Conservation (phyloP, 1,140 invertebrate species). For the Cotesia typhae region DNA sequence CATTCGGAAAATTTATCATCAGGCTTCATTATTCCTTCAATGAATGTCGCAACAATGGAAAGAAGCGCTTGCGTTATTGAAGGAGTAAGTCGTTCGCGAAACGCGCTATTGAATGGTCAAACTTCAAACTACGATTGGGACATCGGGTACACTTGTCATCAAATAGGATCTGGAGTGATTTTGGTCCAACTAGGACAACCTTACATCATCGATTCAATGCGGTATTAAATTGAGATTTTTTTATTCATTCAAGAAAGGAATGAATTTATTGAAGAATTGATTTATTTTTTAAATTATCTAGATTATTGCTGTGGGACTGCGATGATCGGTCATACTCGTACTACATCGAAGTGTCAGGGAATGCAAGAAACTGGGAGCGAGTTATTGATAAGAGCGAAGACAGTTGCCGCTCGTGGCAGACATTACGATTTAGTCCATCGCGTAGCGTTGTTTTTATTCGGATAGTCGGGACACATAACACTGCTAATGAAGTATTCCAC, state of each 20-base stretch:
- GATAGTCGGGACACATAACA: slow-evolving; percentile 94
- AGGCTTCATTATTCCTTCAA: slow-evolving; percentile 83
- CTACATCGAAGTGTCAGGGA: slow-evolving; percentile 94
- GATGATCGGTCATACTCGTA: slow-evolving; percentile 96
- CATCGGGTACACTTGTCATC: slow-evolving; percentile 98
- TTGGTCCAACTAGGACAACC: slow-evolving; percentile 96
- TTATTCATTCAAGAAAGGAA: not conserved
- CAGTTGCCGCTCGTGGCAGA: slow-evolving; percentile 91
- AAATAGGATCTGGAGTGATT: slow-evolving; percentile 94
- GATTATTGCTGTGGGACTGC: slow-evolving; percentile 96
- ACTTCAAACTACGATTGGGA: slow-evolving; percentile 97
- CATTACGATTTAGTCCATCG: slow-evolving; percentile 77
- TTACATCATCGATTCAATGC: slow-evolving; percentile 90
- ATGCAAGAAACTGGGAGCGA: slow-evolving; percentile 89
- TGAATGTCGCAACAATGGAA: slow-evolving; percentile 92
- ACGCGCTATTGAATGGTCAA: slow-evolving; percentile 96
- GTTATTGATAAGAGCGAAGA: slow-evolving; percentile 81
- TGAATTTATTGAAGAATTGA: slow-evolving; percentile 16
- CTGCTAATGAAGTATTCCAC: slow-evolving; percentile 98
- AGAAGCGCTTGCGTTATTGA: slow-evolving; percentile 93
- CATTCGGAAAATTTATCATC: slow-evolving; percentile 78
- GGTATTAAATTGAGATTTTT: slow-evolving; percentile 63
- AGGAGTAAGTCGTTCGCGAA: slow-evolving; percentile 87
- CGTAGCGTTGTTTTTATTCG: slow-evolving; percentile 92
- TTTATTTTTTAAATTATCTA: slow-evolving; percentile 46